Percentiles rank a stretch among this genome's conserved stretches.
Evolutionary conservation across 2,888 invertebrate genomes (phyloP).

Genomic region (Druceiella hillmani): DNA sequence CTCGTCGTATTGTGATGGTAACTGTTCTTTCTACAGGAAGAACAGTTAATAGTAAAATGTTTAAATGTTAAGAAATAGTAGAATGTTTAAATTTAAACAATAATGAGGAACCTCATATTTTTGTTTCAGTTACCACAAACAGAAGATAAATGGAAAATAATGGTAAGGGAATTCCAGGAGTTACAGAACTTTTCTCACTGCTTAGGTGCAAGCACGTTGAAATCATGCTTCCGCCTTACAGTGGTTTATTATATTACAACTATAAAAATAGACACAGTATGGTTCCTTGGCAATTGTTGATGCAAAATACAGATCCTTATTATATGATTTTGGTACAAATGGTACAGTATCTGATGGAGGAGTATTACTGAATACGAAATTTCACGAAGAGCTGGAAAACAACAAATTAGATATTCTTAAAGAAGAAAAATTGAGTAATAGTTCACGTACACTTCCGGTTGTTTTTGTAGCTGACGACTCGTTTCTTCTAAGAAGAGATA

Average conservation of each 20-base stretch:
- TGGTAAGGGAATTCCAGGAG: constrained; percentile 21
- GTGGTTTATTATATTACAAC: constrained; percentile 26
- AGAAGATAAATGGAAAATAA: constrained; percentile 19
- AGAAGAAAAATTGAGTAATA: constrained; percentile 9
- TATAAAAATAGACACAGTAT: constrained; percentile 24
- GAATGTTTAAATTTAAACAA: too few species aligned
- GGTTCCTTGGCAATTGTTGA: constrained; percentile 23
- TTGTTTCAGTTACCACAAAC: constrained; percentile 21
- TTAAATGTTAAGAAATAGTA: too few species aligned
- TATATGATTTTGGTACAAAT: constrained; percentile 22
- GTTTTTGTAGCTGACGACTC: constrained; percentile 25
- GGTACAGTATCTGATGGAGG: constrained; percentile 24
- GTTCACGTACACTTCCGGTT: constrained; percentile 9
- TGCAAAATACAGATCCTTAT: constrained; percentile 24
- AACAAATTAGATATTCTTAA: constrained; percentile 11
- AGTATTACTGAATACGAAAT: constrained; percentile 20
- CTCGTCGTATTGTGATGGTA: too few species aligned
- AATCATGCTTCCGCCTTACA: constrained; percentile 20
- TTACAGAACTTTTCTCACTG: constrained; percentile 24
- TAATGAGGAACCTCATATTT: background rate
- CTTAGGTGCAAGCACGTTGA: constrained; percentile 25
- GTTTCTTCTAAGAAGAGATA: constrained; percentile 20
- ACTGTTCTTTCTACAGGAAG: too few species aligned
- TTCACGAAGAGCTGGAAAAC: constrained; percentile 18
- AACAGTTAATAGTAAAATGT: too few species aligned